Evolutionary conservation across 2,797 vertebrate species (phyloP).

Genomic region (Dendrocincla fuliginosa): DNA sequence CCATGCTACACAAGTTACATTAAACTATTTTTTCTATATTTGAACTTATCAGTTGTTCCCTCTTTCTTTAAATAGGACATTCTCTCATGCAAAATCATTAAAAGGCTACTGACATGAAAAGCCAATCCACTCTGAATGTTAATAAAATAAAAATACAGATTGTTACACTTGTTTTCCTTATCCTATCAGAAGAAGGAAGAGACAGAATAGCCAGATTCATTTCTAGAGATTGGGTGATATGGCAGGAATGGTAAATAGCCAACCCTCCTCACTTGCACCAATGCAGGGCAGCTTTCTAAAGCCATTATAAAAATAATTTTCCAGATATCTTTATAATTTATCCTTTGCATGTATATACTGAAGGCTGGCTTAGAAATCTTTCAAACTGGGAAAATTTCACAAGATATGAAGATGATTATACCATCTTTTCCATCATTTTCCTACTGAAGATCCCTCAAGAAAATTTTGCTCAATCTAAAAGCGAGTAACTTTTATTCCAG

Average conservation of each 20-base stretch:
- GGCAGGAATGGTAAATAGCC: not conserved
- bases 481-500: not conserved
- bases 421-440: not conserved
- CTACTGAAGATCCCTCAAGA: not conserved
- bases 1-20: not conserved
- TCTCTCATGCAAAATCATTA: not conserved
- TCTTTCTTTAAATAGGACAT: constrained; percentile 1
- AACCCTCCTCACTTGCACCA: not conserved
- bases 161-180: not conserved
- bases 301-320: not conserved
- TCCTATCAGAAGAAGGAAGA: not conserved
- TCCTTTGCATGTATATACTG: not conserved
- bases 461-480: not conserved
- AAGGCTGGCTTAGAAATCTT: not conserved
- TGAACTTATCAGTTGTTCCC: not conserved
- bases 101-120: not conserved
- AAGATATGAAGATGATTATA: not conserved
- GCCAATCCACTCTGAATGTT: not conserved
- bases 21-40: not conserved
- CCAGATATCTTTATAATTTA: not conserved
- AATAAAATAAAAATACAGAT: not conserved
- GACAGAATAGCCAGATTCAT: not conserved
- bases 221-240: not conserved
- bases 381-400: not conserved
- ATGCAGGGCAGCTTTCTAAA: not conserved